phyloP scores from a whole-genome alignment of 2,113 vertebrate genomes.

The Cyanoramphus novaezelandiae region DNA sequence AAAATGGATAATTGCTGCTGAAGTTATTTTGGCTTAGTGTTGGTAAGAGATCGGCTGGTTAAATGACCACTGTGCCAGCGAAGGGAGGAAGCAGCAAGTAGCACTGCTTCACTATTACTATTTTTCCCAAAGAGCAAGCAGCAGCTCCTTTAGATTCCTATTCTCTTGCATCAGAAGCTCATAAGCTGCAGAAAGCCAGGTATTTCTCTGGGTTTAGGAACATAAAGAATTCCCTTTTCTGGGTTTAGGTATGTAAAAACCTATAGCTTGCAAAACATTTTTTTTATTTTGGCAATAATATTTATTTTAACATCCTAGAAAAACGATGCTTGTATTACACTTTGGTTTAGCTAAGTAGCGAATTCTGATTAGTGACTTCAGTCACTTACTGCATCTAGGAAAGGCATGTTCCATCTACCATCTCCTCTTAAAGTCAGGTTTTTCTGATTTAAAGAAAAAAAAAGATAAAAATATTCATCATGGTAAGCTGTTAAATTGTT shows the following conservation, averaged over 20 bases:
- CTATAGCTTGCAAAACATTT: accelerated
- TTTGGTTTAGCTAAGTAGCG: neutral
- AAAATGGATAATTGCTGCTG: neutral
- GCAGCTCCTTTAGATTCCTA: neutral
- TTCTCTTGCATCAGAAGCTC: neutral
- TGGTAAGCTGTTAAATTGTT: constrained; percentile 82
- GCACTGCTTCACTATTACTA: neutral
- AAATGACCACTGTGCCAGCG: accelerated
- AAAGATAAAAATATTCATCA: constrained; percentile 51
- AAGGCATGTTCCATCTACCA: neutral
- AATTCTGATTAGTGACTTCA: neutral
- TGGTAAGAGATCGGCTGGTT: neutral
- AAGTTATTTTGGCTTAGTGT: neutral
- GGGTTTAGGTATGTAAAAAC: neutral
- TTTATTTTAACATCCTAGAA: neutral
- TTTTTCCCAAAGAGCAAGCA: accelerated
- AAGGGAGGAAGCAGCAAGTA: neutral
- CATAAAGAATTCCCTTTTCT: neutral
- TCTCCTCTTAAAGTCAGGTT: constrained; percentile 3
- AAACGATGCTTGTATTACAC: neutral
- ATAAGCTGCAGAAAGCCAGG: neutral
- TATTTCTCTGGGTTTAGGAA: neutral
- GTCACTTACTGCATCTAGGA: neutral
- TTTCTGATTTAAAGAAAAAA: neutral
- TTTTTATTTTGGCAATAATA: neutral